Base-by-base conservation (phyloP, 2,113 vertebrate species). In the Etheostoma spectabile region DNA sequence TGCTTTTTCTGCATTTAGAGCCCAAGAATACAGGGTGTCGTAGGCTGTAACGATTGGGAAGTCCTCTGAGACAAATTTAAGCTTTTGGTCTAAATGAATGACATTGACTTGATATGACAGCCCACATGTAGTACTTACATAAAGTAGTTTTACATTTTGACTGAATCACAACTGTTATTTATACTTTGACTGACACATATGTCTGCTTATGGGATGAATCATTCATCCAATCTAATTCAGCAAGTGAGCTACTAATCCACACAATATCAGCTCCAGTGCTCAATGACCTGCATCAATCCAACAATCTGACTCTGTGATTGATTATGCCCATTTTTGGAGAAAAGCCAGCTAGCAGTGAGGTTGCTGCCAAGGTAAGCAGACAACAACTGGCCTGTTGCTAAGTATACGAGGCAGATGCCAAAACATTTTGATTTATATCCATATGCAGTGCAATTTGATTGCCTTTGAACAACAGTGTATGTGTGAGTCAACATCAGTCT, bases 251-350 rank as follows among this genome's bases (percentile, higher is more conserved):
- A 15, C 67, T 66, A 21, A 77, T 60, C 78, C 60, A 66, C 53
- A 59, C 74, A 55, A 19, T 76, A 76, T 74, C 72, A 60, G 18
- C 75, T 6, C 19, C 61, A 24, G 65, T 53, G 56, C 66, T 80
- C 74, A 67, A 48, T 65, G 74, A 68, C 57, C 75, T 74, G 81
- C 77, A 83, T 79, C 70, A 57, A 42, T 78, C 60, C 68, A 74
- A 80, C 69, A 71, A 72, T 76, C 64, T 46, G 42, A 79, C 68
- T 77, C 53, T 16, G 38, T 79, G 65, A 83, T 74, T 71, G 71
- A 83, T 76, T 51, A 72, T 15, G 11, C 42, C 27, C 55, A 67
- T n/a, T 22, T 79, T 30, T 80, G 63, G 75, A 72, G 49, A 55
- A 18, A 22, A 64, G 74, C 81, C 74, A 75, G 59, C 27, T 14